Evolutionary conservation across 2,113 vertebrate genomes (phyloP).

Genomic region (Tupaia tana): DNA sequence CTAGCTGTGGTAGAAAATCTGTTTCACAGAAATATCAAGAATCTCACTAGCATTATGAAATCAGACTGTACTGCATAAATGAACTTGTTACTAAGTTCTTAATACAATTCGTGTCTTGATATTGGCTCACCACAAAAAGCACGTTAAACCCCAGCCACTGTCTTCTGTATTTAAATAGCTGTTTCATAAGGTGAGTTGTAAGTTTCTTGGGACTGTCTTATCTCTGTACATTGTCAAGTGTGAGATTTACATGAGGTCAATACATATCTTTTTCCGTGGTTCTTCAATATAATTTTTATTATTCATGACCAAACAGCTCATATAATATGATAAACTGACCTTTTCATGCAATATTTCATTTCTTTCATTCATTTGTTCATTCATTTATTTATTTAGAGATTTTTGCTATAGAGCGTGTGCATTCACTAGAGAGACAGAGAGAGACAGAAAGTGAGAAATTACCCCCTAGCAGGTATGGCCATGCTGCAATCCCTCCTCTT

Average conservation of each 20-base stretch:
- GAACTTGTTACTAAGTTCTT: not conserved
- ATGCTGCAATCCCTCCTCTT: too few species aligned
- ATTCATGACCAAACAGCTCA: not conserved
- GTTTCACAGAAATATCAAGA: not conserved
- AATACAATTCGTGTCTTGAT: not conserved
- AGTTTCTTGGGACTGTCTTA: not conserved
- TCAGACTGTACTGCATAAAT: not conserved
- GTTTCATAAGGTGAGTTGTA: not conserved
- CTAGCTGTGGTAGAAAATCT: not conserved
- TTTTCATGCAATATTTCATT: not conserved
- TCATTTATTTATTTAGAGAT: too few species aligned
- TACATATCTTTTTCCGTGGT: not conserved
- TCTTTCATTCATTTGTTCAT: too few species aligned
- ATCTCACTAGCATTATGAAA: not conserved
- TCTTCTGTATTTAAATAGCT: not conserved
- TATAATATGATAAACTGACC: not conserved
- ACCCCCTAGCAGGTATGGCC: too few species aligned
- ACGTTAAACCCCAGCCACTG: not conserved
- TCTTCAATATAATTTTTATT: not conserved
- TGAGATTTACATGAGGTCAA: not conserved
- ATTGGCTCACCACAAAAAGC: not conserved
- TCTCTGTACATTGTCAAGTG: not conserved
- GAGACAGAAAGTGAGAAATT: too few species aligned
- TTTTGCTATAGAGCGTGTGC: too few species aligned
- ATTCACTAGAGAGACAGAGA: too few species aligned